Conservation (phyloP, 2,113 vertebrate species). For the Dipodomys spectabilis region DNA sequence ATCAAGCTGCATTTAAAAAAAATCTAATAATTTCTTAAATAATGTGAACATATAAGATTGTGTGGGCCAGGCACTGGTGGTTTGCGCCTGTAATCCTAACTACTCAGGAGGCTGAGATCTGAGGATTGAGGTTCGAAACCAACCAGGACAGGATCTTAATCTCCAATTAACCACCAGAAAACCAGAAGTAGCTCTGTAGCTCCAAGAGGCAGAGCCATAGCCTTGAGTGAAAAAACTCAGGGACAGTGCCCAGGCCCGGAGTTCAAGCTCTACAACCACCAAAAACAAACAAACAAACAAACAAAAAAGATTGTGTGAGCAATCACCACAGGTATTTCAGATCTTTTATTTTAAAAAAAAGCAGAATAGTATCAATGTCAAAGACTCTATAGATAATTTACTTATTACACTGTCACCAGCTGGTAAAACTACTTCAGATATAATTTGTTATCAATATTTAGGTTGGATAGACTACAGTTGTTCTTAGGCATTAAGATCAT, state of each 20-base stretch:
- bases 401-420: neutral
- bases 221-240: no score
- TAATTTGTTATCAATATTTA: conserved; percentile 36
- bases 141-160: no score
- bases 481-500: neutral
- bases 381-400: neutral
- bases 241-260: no score
- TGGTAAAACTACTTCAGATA: conserved; percentile 23
- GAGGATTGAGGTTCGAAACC: no score
- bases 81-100: no score
- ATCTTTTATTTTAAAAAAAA: conserved; percentile 33
- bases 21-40: neutral
- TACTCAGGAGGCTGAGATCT: no score
- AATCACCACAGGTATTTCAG: conserved; percentile 25
- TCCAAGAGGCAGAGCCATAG: no score
- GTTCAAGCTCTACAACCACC: no score
- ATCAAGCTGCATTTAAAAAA: conserved; percentile 46
- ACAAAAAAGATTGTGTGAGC: neutral
- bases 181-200: no score
- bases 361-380: neutral
- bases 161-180: no score
- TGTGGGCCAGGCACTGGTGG: no score
- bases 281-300: neutral
- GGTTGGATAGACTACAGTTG: neutral
- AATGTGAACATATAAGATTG: neutral